These are phyloP conservation scores for Micronycteris hirsuta DNA, from an alignment of 2,113 vertebrate species.

Conservation along the genomic window DNA sequence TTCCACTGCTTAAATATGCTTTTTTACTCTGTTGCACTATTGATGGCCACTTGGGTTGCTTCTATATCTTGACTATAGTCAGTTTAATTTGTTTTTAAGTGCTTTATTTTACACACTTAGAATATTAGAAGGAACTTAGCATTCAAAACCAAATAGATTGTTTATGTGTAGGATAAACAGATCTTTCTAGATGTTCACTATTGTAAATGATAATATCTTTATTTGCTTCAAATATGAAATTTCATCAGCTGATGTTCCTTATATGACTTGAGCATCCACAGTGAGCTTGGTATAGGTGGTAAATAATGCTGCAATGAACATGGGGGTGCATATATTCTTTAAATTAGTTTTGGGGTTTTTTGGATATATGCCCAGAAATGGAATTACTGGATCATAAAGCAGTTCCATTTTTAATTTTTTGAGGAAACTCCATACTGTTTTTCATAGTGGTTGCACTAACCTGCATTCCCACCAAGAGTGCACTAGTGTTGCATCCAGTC, in stretches of 20 bases:
- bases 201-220: not conserved
- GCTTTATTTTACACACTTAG: not conserved
- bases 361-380: not conserved
- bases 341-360: not conserved
- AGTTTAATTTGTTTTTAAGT: not conserved
- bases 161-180: not conserved
- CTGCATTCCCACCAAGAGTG: not conserved
- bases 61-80: too few species aligned
- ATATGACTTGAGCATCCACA: not conserved
- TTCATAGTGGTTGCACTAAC: not conserved
- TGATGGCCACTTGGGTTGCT: not conserved
- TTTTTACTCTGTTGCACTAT: not conserved
- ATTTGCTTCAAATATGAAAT: not conserved
- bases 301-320: not conserved
- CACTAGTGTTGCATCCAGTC: not conserved
- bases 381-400: not conserved
- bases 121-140: not conserved
- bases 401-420: not conserved
- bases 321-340: not conserved
- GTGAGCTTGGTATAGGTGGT: not conserved
- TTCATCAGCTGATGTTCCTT: not conserved
- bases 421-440: not conserved
- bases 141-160: not conserved
- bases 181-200: not conserved
- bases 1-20: not conserved